Evolutionary conservation across 2,797 vertebrate genomes (phyloP).

Genomic region (Fratercula arctica): DNA sequence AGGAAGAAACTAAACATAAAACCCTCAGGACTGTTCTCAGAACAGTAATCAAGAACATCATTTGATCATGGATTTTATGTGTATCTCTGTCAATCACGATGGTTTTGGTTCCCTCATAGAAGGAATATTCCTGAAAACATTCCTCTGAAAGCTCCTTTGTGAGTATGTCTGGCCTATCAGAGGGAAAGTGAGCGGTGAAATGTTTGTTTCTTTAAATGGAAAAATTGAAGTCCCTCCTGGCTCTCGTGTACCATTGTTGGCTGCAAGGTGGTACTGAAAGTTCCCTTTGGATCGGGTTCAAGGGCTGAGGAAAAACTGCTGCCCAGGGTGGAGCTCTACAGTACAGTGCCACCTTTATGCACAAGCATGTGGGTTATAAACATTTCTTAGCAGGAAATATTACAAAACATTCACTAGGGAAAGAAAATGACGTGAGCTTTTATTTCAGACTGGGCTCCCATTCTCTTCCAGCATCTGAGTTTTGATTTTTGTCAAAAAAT

Average conservation of each 20-base stretch:
- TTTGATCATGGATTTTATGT: neutral
- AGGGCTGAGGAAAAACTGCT: constrained; percentile 10
- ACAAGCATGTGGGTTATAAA: neutral
- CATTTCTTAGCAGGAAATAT: constrained; percentile 54
- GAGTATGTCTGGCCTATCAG: neutral
- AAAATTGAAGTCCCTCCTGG: constrained; percentile 34
- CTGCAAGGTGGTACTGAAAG: constrained; percentile 59
- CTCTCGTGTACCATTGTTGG: neutral
- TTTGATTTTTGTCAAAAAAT: neutral
- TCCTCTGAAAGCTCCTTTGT: neutral
- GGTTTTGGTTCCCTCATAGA: neutral
- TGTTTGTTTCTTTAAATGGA: constrained; percentile 24
- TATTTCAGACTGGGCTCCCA: neutral
- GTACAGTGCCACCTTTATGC: constrained; percentile 15
- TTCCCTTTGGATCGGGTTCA: constrained; percentile 39
- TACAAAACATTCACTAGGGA: constrained; percentile 19
- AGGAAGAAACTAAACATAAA: neutral
- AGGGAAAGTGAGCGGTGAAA: neutral
- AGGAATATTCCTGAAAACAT: neutral
- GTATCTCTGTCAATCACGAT: neutral
- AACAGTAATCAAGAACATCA: neutral
- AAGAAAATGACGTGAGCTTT: neutral
- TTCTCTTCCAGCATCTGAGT: neutral
- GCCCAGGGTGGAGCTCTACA: constrained; percentile 38
- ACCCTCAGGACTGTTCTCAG: neutral